Percentiles rank a stretch among this genome's conserved stretches.
phyloP scores from a whole-genome alignment of 2,113 vertebrate species.

The Antechinus flavipes region DNA sequence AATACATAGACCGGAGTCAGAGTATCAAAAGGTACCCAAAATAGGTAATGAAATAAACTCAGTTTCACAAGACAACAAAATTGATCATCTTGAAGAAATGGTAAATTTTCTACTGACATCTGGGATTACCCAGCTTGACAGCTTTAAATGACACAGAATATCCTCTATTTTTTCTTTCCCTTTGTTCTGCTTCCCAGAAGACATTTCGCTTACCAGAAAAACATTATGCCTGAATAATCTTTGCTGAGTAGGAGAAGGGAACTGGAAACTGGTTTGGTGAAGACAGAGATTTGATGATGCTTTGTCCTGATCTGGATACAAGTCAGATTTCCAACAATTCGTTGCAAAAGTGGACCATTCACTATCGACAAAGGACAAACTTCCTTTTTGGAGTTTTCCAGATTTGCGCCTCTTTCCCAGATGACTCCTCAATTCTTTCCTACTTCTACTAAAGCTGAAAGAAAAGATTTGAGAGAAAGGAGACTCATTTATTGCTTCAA shows the following conservation, averaged over 20 bases:
- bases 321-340: not conserved
- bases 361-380: not conserved
- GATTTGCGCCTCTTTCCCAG: not conserved
- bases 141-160: slow-evolving; percentile 23
- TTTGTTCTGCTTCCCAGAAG: slow-evolving; percentile 58
- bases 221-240: not conserved
- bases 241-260: not conserved
- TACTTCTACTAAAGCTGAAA: not conserved
- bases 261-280: not conserved
- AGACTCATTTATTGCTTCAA: not conserved
- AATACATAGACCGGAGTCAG: slow-evolving; percentile 2
- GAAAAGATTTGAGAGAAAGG: not conserved
- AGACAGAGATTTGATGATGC: not conserved
- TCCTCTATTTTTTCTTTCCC: not conserved
- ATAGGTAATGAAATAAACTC: slow-evolving; percentile 54
- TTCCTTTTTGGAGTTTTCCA: not conserved
- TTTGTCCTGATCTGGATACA: not conserved
- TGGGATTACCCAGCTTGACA: slow-evolving; percentile 57
- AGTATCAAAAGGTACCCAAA: slow-evolving; percentile 49
- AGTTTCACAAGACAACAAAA: slow-evolving; percentile 68
- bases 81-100: slow-evolving; percentile 62
- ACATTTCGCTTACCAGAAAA: slow-evolving; percentile 72
- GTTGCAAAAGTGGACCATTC: not conserved
- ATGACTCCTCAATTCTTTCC: not conserved
- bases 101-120: slow-evolving; percentile 49